Evolutionary conservation across 2,113 vertebrate genomes (phyloP).

Genomic region (Triplophysa dalaica): DNA sequence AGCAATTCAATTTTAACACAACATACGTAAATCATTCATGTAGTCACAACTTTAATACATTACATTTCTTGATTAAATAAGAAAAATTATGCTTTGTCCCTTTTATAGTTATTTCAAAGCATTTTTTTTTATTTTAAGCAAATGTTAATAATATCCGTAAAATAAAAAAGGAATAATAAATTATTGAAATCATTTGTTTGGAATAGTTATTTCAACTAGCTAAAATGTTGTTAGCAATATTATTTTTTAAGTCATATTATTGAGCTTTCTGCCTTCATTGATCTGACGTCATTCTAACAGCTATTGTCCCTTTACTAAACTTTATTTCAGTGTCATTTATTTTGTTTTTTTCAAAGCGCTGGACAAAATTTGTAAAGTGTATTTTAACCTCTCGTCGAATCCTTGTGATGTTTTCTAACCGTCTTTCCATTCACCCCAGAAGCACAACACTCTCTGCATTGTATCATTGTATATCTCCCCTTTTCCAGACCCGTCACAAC

Average conservation of each 20-base stretch:
- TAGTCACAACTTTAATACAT: too few relatives aligned
- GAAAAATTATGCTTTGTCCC: too few relatives aligned
- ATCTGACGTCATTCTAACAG: background rate
- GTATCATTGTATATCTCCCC: slow-evolving; percentile 4
- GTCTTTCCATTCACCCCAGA: slow-evolving; percentile 38
- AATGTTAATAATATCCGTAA: too few relatives aligned
- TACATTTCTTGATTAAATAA: too few relatives aligned
- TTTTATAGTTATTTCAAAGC: too few relatives aligned
- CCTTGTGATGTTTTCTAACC: background rate
- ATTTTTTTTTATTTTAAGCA: too few relatives aligned
- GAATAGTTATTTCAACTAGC: background rate
- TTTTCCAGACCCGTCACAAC: slow-evolving; percentile 32
- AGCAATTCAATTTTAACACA: too few relatives aligned
- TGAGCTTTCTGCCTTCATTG: background rate
- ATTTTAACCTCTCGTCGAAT: slow-evolving; percentile 28
- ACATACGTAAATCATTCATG: too few relatives aligned
- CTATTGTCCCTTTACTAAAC: slow-evolving; percentile 12
- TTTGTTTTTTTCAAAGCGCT: slow-evolving; percentile 22
- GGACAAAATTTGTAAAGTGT: slow-evolving; percentile 20
- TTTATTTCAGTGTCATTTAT: slow-evolving; percentile 39
- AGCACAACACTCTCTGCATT: slow-evolving; percentile 33
- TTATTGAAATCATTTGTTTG: background rate
- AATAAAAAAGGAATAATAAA: too few relatives aligned
- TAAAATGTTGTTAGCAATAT: background rate
- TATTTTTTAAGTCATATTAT: too few relatives aligned